These are phyloP conservation scores for Channa argus DNA, from an alignment of 2,113 vertebrate genomes.

Conservation along the genomic window DNA sequence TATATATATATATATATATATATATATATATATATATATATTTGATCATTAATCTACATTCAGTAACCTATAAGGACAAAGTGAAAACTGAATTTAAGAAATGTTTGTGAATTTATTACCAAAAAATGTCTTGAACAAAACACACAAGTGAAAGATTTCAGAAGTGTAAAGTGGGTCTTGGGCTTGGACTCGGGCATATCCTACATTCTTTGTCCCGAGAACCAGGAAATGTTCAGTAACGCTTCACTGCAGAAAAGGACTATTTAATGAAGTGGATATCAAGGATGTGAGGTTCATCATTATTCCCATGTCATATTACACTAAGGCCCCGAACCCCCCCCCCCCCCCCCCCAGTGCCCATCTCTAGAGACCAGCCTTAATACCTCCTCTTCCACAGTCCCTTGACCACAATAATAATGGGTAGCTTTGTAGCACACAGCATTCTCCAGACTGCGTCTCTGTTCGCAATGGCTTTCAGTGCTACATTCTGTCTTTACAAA, in stretches of 20 bases:
- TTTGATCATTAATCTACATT: too few relatives aligned
- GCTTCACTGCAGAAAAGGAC: conserved; percentile 47
- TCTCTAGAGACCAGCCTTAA: conserved; percentile 73
- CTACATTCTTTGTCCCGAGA: conserved; percentile 11
- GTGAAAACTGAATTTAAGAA: too few relatives aligned
- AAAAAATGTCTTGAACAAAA: too few relatives aligned
- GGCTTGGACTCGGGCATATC: background rate
- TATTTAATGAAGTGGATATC: conserved; percentile 70
- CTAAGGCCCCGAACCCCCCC: conserved; percentile 64
- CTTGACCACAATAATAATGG: conserved; percentile 77
- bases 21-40: too few relatives aligned
- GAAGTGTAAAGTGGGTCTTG: too few relatives aligned
- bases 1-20: too few relatives aligned
- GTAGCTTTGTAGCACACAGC: conserved; percentile 61
- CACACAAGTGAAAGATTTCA: too few relatives aligned
- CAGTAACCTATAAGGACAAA: too few relatives aligned
- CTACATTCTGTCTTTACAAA: conserved; percentile 9
- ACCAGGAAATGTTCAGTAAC: conserved; percentile 40
- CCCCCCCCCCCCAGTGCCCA: conserved; percentile 57
- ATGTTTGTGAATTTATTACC: too few relatives aligned
- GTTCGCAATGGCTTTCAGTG: conserved; percentile 58
- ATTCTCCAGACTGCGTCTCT: conserved; percentile 54
- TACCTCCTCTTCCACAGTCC: conserved; percentile 76
- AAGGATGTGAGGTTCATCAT: conserved; percentile 68
- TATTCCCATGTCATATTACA: conserved; percentile 72